Percentiles rank a stretch among this genome's conserved stretches.
These are phyloP conservation scores for Campoplex nolae DNA, from an alignment of 2,888 invertebrate species.

Conservation along the genomic window DNA sequence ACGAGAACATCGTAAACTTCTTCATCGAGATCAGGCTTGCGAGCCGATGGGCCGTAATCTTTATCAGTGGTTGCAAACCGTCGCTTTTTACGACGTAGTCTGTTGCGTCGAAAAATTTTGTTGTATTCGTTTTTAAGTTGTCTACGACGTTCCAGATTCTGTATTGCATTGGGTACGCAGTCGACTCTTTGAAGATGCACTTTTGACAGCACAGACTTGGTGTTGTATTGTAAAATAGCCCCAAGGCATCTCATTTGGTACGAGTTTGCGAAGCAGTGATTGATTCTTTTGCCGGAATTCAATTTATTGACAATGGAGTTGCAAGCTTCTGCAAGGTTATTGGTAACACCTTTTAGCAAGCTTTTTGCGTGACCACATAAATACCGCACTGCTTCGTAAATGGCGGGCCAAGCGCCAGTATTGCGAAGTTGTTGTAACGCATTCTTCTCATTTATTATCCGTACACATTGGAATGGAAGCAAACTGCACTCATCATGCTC, in stretches of 20 bases:
- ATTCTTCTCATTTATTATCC: too few relatives aligned
- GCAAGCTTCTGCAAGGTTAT: too few relatives aligned
- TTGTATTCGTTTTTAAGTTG: background rate
- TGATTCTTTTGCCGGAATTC: constrained; percentile 72
- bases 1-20: constrained; percentile 7
- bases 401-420: too few relatives aligned
- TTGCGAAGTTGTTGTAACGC: too few relatives aligned
- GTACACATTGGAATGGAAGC: too few relatives aligned
- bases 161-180: constrained; percentile 25
- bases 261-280: constrained; percentile 72
- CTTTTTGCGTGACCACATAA: too few relatives aligned
- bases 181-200: background rate
- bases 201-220: constrained; percentile 64
- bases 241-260: constrained; percentile 75
- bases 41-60: constrained; percentile 26
- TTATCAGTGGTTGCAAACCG: constrained; percentile 7
- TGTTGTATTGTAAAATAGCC: constrained; percentile 71
- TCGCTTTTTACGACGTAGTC: background rate
- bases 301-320: constrained; percentile 57
- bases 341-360: too few relatives aligned
- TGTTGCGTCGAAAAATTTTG: background rate
- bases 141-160: constrained; percentile 5
- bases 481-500: too few relatives aligned
- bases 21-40: constrained; percentile 8
- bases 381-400: too few relatives aligned